Evolutionary conservation across 2,113 vertebrate species (phyloP).

Genomic region (Oryzias celebensis): DNA sequence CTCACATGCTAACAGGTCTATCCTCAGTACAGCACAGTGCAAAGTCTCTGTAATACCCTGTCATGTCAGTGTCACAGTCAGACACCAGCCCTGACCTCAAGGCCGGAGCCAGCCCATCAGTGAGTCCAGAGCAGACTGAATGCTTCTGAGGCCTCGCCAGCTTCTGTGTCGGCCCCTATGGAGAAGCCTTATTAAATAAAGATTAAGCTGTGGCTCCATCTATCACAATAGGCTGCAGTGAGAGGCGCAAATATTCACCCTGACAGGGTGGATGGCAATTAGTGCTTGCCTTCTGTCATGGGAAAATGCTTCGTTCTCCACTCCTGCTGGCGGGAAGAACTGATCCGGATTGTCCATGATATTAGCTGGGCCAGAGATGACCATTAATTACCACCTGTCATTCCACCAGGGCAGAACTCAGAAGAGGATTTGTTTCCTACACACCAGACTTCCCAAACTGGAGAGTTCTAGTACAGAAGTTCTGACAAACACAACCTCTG

Average conservation of each 20-base stretch:
- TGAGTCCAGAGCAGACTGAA: conserved; percentile 29
- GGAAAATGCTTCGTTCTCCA: conserved; percentile 59
- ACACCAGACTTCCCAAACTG: conserved; percentile 40
- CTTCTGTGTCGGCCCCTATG: conserved; percentile 64
- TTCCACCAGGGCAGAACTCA: conserved; percentile 48
- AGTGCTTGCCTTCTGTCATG: conserved; percentile 72
- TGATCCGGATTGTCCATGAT: conserved; percentile 67
- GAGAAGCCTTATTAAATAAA: conserved; percentile 82
- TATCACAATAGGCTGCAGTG: conserved; percentile 71
- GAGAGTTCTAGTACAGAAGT: conserved; percentile 27
- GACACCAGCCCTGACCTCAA: conserved; percentile 7
- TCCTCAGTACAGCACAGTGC: conserved; percentile 29
- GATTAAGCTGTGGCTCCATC: conserved; percentile 74
- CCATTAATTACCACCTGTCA: conserved; percentile 63
- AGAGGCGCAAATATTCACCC: conserved; percentile 70
- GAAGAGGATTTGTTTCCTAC: conserved; percentile 54
- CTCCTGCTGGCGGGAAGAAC: conserved; percentile 65
- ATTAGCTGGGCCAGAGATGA: conserved; percentile 62
- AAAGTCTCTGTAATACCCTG: conserved; percentile 25
- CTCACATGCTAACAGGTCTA: conserved; percentile 65
- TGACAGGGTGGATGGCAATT: conserved; percentile 72
- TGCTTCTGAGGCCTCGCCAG: conserved; percentile 54
- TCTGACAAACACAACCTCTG: conserved; percentile 17
- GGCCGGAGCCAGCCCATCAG: conserved; percentile 35
- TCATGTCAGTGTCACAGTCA: conserved; percentile 23